Evolutionary conservation across 1,140 invertebrate genomes (phyloP).

Genomic region (Trypoxylus dichotomus): DNA sequence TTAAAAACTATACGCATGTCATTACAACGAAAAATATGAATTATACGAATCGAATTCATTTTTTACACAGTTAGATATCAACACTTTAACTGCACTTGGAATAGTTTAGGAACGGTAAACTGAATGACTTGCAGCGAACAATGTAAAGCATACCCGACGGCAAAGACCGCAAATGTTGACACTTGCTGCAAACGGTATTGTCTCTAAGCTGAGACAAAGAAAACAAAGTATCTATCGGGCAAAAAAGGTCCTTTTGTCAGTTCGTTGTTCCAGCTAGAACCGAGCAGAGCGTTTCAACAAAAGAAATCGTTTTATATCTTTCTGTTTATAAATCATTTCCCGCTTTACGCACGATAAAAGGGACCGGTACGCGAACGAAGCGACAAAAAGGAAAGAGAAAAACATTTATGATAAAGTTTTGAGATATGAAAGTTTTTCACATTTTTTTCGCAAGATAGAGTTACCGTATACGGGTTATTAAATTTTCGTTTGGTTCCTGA

Average conservation of each 20-base stretch:
- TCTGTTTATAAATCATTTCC: constrained; percentile 25
- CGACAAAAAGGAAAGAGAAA: constrained; percentile 4
- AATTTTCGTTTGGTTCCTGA: neutral
- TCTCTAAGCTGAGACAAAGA: neutral
- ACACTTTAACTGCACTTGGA: neutral
- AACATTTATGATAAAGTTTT: constrained; percentile 15
- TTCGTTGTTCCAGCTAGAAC: neutral
- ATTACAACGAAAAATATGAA: too few relatives aligned
- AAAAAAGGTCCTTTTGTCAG: constrained; percentile 13
- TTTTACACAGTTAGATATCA: neutral
- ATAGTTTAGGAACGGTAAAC: neutral
- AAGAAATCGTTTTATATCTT: constrained; percentile 24
- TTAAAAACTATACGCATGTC: too few relatives aligned
- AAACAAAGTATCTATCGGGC: constrained; percentile 14
- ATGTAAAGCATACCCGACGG: neutral
- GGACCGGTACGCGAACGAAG: neutral
- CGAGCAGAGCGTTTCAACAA: neutral
- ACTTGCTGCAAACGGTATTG: constrained; percentile 9
- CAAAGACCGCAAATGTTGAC: neutral
- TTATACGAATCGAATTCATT: too few relatives aligned
- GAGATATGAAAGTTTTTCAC: constrained; percentile 4
- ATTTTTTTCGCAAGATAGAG: neutral
- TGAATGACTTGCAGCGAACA: neutral
- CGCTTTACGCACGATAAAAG: constrained; percentile 14
- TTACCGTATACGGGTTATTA: neutral